A percentile compares a stretch with the other conserved stretches of the same genome.
Conservation (phyloP, 2,888 invertebrate genomes). For the Tetragonula carbonaria region DNA sequence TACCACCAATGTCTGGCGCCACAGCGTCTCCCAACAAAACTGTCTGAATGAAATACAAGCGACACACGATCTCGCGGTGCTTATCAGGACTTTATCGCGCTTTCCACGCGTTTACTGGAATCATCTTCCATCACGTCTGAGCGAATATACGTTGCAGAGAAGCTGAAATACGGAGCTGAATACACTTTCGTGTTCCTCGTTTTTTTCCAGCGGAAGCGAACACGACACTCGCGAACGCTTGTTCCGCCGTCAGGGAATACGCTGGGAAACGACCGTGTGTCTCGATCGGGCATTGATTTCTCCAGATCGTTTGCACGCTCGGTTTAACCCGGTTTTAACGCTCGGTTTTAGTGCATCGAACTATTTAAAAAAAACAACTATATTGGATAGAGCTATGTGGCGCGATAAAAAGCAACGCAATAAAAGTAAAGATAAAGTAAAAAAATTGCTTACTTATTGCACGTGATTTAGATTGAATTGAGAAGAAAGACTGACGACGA, state of each 20-base stretch:
- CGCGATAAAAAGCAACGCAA: too few relatives aligned
- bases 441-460: too few relatives aligned
- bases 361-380: too few relatives aligned
- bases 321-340: constrained; percentile 3
- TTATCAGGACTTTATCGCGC: neutral
- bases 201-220: constrained; percentile 11
- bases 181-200: neutral
- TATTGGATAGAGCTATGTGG: too few relatives aligned
- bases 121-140: neutral
- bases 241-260: constrained; percentile 8
- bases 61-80: neutral
- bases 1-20: neutral
- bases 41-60: neutral
- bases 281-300: constrained; percentile 51
- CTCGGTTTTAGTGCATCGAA: too few relatives aligned
- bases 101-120: constrained; percentile 6
- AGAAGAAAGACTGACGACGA: too few relatives aligned
- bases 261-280: neutral
- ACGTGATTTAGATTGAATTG: too few relatives aligned
- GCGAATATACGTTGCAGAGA: neutral
- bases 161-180: neutral
- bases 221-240: constrained; percentile 20
- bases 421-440: too few relatives aligned
- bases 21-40: neutral
- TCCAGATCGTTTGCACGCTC: constrained; percentile 51